phyloP scores from a whole-genome alignment of 1,140 invertebrate species.

The Drosophila micromelanica region DNA sequence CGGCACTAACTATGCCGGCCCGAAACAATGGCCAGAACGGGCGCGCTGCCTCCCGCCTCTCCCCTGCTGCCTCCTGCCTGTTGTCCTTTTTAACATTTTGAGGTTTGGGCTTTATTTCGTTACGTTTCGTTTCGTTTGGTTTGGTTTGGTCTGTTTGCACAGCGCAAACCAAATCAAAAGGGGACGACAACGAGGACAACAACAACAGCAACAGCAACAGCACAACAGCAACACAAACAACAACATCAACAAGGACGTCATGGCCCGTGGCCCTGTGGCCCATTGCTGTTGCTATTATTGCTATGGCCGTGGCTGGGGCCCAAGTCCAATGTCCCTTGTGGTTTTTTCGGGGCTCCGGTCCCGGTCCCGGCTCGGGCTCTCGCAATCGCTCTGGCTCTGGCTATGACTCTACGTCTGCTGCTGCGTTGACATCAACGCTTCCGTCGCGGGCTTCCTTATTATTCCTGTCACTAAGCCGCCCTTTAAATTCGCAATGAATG shows the following conservation, averaged over 20 bases:
- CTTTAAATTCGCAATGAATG: constrained; percentile 83
- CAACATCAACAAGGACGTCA: constrained; percentile 61
- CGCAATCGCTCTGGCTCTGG: too few relatives aligned
- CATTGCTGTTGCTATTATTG: constrained; percentile 53
- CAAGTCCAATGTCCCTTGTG: constrained; percentile 68
- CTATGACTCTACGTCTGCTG: constrained; percentile 8
- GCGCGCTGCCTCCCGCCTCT: not conserved
- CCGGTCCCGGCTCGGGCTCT: constrained; percentile 1
- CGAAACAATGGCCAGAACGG: constrained; percentile 33
- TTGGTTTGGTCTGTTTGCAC: constrained; percentile 69
- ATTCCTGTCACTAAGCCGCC: constrained; percentile 81
- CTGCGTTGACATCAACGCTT: constrained; percentile 74
- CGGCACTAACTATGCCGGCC: constrained; percentile 20
- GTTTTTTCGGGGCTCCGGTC: constrained; percentile 47
- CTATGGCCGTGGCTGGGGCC: constrained; percentile 30
- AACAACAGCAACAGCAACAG: constrained; percentile 30
- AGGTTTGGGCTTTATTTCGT: constrained; percentile 80
- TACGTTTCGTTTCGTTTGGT: constrained; percentile 75
- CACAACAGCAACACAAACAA: constrained; percentile 31
- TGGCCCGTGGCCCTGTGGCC: constrained; percentile 64
- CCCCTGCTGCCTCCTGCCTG: constrained; percentile 21
- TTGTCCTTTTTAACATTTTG: constrained; percentile 78
- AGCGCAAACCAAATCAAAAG: constrained; percentile 73
- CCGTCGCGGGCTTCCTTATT: constrained; percentile 79
- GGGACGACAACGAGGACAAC: constrained; percentile 40